Evolutionary conservation across 1,140 invertebrate genomes (phyloP), one percentile per base, ranked within the genome.

Genomic region (Panulirus ornatus): DNA sequence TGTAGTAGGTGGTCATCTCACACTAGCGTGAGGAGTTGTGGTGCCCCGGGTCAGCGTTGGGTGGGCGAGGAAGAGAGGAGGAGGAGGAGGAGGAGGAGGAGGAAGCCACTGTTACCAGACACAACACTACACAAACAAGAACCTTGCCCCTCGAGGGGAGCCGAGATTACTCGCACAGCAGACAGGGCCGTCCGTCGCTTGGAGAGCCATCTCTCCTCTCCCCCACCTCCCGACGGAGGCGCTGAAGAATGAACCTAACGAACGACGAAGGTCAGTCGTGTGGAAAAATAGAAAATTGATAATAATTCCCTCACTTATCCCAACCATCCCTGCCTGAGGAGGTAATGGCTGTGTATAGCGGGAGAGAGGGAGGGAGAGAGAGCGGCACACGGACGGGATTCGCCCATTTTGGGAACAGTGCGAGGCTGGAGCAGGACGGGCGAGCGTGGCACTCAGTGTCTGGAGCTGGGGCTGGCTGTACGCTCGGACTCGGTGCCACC

Each of bases 401-500:
- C 63, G 40, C 44, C 44, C 51, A 44, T 71, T 71, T 73, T 84
- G 83, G 83, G 66, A 84, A 84, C 63, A 47, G 66, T 73, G 83
- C 14, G 66, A 51, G 83, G 83, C 83, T 84, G 63, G 83, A 84
- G 83, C 22, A 73, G 81, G 63, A 73, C n/a, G 40, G 40, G 83
- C 40, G 82, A 63, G 82, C 83, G 83, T 73, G 83, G 83, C 83
- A 84, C 83, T 84, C 82, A 84, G 82, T 71, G 54, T 84, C 82
- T 22, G 83, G 83, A 66, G n/a, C 66, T n/a, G 9, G 70, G 83
- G 66, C 83, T 73, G 63, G 83, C 83, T 84, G 83, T 84, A 84
- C 83, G 58, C 58, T 66, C 3, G n/a, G 27, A 27, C n/a, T 27
- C 22, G 58, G 58, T 27, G 5, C 58, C 51, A 54, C 51, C 51